Conservation (phyloP, 2,888 invertebrate species). For the Hofmannophila pseudospretella region DNA sequence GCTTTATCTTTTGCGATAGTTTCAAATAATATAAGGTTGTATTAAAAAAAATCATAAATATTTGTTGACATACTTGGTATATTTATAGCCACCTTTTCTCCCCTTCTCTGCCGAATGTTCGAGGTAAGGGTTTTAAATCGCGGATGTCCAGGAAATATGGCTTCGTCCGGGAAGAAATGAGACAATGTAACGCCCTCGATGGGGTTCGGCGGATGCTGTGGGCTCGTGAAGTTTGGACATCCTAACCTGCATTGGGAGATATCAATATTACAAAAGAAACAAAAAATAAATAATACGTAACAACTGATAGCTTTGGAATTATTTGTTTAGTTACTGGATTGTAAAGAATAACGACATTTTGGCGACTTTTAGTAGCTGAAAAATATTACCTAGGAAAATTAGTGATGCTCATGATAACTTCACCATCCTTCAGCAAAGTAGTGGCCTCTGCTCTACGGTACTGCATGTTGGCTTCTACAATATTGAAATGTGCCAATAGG, state of each 20-base stretch:
- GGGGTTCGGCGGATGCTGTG: conserved; percentile 80
- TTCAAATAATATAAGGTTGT: too few relatives aligned
- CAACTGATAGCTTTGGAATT: too few relatives aligned
- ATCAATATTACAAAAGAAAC: too few relatives aligned
- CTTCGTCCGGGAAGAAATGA: conserved; percentile 95
- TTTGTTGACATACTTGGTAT: conserved; percentile 89
- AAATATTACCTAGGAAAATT: conserved; percentile 90
- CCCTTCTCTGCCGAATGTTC: conserved; percentile 94
- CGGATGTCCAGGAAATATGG: conserved; percentile 96
- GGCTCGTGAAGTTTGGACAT: conserved; percentile 91
- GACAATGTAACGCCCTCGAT: conserved; percentile 87
- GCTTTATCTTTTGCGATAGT: too few relatives aligned
- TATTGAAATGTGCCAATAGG: conserved; percentile 96
- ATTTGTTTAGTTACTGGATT: too few relatives aligned
- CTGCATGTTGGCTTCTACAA: conserved; percentile 98
- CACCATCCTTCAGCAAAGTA: conserved; percentile 85
- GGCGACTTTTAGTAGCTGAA: too few relatives aligned
- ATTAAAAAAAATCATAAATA: too few relatives aligned
- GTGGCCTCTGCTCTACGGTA: conserved; percentile 91
- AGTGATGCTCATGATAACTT: conserved; percentile 93
- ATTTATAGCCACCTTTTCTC: conserved; percentile 97
- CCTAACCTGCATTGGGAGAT: conserved; percentile 89
- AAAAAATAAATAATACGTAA: too few relatives aligned
- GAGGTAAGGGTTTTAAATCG: conserved; percentile 94
- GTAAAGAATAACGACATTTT: too few relatives aligned